These are phyloP conservation scores for Eptatretus burgeri DNA, from an alignment of 2,113 vertebrate genomes.

Conservation along the genomic window DNA sequence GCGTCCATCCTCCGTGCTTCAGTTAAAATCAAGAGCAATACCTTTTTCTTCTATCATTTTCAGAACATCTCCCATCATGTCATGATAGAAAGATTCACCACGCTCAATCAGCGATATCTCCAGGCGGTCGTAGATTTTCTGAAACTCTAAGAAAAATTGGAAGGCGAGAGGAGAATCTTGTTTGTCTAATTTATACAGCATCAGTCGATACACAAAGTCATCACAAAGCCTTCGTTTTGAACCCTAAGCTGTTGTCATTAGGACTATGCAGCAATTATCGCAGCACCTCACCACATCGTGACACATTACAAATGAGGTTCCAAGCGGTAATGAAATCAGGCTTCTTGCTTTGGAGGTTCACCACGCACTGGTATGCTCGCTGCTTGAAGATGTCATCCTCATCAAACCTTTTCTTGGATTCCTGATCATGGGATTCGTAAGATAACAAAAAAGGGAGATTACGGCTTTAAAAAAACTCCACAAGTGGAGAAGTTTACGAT, in stretches of 20 bases:
- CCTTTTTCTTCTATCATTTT: slow-evolving; percentile 48
- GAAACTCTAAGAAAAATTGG: slow-evolving; percentile 32
- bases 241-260: not conserved
- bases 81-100: slow-evolving; percentile 73
- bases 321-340: slow-evolving; percentile 55
- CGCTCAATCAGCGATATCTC: slow-evolving; percentile 38
- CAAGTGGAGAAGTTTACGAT: too few relatives aligned
- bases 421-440: slow-evolving; percentile 17
- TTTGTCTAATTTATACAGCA: too few relatives aligned
- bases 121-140: slow-evolving; percentile 56
- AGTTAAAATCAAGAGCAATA: slow-evolving; percentile 12
- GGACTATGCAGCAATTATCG: not conserved
- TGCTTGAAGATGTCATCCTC: slow-evolving; percentile 77
- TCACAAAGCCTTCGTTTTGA: not conserved
- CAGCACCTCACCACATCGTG: slow-evolving; percentile 31
- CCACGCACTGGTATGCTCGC: slow-evolving; percentile 64
- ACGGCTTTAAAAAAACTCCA: too few relatives aligned
- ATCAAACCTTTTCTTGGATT: slow-evolving; percentile 87
- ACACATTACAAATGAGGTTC: slow-evolving; percentile 80
- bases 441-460: too few relatives aligned
- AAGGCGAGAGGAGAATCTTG: too few relatives aligned
- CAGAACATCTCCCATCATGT: slow-evolving; percentile 42
- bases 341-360: slow-evolving; percentile 68
- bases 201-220: too few relatives aligned
- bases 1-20: too few relatives aligned